phyloP scores from a whole-genome alignment of 2,888 invertebrate species.

The Drosophila maculinotata region DNA sequence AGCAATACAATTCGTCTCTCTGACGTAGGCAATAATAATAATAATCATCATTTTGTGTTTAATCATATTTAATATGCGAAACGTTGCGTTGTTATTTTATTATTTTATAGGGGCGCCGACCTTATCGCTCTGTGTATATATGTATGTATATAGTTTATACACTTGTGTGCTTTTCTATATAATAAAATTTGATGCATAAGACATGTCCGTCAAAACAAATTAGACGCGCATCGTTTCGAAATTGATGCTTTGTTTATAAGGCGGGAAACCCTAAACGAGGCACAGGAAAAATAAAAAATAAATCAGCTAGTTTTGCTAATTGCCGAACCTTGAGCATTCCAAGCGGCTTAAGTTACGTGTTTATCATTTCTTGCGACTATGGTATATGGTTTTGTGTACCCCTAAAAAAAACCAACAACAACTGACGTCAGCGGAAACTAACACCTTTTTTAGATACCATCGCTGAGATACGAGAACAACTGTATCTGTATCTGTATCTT shows the following conservation, averaged over 20 bases:
- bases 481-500: slow-evolving; percentile 49
- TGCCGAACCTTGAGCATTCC: slow-evolving; percentile 15
- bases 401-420: slow-evolving; percentile 17
- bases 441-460: slow-evolving; percentile 60
- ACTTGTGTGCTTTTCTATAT: slow-evolving; percentile 4
- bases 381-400: slow-evolving; percentile 17
- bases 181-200: slow-evolving; percentile 12
- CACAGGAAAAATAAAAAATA: neutral
- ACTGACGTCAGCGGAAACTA: slow-evolving; percentile 70
- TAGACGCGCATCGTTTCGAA: slow-evolving; percentile 18
- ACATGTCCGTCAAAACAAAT: slow-evolving; percentile 44
- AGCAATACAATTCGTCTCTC: slow-evolving; percentile 3
- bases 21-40: slow-evolving; percentile 31
- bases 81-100: slow-evolving; percentile 10
- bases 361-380: neutral
- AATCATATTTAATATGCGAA: slow-evolving; percentile 31
- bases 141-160: slow-evolving; percentile 1
- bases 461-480: slow-evolving; percentile 50
- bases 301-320: neutral
- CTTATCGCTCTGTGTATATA: slow-evolving; percentile 35
- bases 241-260: slow-evolving; percentile 8
- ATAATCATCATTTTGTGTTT: slow-evolving; percentile 17
- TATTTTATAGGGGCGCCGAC: slow-evolving; percentile 29
- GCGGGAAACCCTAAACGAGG: neutral
- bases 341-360: neutral